Conservation (phyloP, 2,888 invertebrate genomes). For the Eustalomyia histrio region DNA sequence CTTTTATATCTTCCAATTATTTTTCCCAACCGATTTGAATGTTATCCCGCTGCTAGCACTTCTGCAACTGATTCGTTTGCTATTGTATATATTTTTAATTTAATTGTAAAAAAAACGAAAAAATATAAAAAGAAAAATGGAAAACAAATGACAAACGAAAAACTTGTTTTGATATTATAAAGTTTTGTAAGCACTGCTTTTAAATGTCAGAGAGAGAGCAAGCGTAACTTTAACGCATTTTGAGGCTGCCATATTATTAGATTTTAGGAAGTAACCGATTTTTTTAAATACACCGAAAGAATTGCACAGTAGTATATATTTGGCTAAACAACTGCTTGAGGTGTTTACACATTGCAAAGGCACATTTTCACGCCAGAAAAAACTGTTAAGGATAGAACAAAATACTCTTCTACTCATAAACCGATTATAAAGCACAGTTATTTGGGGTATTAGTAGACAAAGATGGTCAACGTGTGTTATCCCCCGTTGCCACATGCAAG, state of each 20-base stretch:
- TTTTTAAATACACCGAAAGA: no score
- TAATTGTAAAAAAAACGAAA: constrained; percentile 35
- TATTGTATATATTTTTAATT: constrained; percentile 51
- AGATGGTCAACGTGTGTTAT: no score
- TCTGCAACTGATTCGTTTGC: constrained; percentile 58
- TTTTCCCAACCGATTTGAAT: constrained; percentile 9
- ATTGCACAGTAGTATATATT: no score
- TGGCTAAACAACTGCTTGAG: no score
- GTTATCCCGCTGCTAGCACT: constrained; percentile 46
- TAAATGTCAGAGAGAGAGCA: constrained; percentile 48
- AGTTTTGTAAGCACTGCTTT: constrained; percentile 26
- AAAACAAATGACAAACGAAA: neutral
- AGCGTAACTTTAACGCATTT: constrained; percentile 27
- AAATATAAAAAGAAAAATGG: constrained; percentile 28
- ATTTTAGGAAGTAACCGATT: neutral
- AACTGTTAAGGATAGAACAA: no score
- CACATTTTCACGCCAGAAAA: no score
- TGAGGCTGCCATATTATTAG: neutral
- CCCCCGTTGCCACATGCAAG: no score
- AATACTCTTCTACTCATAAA: no score
- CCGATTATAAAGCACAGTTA: no score
- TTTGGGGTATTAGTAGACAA: no score
- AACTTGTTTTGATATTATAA: constrained; percentile 28
- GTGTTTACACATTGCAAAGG: no score
- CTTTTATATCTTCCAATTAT: neutral